Conservation (phyloP, 2,113 vertebrate species). For the Nesoenas mayeri region DNA sequence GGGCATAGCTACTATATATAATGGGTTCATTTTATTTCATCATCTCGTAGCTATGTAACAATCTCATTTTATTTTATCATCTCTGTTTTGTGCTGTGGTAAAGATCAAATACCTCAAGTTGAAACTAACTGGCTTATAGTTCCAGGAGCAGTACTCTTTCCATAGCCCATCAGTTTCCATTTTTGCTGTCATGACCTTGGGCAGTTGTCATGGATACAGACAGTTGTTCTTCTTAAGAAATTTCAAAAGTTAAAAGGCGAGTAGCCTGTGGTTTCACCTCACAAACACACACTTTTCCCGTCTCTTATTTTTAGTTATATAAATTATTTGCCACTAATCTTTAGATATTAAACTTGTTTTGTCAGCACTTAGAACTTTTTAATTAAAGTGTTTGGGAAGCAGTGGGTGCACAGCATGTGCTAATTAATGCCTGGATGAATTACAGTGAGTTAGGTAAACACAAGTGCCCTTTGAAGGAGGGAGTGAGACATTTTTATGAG, state of each 20-base stretch:
- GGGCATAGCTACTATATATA: background rate
- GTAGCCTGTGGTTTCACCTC: background rate
- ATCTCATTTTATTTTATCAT: background rate
- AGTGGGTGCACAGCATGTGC: background rate
- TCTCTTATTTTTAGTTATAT: background rate
- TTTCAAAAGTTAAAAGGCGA: background rate
- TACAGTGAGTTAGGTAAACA: background rate
- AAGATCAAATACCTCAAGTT: background rate
- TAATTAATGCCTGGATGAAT: background rate
- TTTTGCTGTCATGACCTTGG: background rate
- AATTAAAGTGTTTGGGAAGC: background rate
- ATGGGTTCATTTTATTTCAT: background rate
- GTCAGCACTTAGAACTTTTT: background rate
- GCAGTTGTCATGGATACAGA: background rate
- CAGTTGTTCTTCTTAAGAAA: background rate
- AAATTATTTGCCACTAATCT: background rate
- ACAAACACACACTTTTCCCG: background rate
- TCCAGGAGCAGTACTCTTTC: background rate
- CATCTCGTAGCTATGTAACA: background rate
- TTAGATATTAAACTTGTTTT: background rate
- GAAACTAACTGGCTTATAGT: background rate
- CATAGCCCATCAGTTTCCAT: background rate
- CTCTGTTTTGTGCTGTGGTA: background rate
- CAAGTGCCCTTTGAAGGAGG: background rate
- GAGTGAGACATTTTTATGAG: background rate